Percentiles rank a stretch among this genome's conserved stretches.
phyloP scores from a whole-genome alignment of 2,797 vertebrate species.

The Limnodromus scolopaceus region DNA sequence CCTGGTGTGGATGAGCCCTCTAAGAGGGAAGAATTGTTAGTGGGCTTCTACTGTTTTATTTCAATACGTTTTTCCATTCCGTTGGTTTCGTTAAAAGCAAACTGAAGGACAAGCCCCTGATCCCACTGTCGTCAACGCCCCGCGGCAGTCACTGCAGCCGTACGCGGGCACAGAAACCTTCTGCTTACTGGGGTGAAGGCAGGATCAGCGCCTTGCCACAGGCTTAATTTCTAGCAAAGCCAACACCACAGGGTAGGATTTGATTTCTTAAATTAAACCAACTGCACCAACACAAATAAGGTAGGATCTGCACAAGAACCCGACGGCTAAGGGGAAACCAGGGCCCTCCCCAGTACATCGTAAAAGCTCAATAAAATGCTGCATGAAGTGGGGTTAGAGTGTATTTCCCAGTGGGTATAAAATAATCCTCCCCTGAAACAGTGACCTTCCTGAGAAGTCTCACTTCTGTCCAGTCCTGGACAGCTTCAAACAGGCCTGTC shows the following conservation, averaged over 20 bases:
- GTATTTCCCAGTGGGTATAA: constrained; percentile 17
- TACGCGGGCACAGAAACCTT: neutral
- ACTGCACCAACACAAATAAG: neutral
- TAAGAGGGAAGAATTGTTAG: neutral
- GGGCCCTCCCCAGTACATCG: neutral
- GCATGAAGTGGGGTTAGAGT: constrained; percentile 5
- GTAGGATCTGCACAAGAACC: neutral
- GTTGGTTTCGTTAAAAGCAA: neutral
- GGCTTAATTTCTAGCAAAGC: neutral
- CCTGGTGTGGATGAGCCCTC: neutral
- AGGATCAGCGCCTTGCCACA: neutral
- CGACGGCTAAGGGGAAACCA: neutral
- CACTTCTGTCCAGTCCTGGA: constrained; percentile 3
- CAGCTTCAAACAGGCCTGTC: constrained; percentile 3
- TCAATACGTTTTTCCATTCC: constrained; percentile 2
- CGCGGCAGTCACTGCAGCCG: neutral
- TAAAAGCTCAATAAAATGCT: constrained; percentile 22
- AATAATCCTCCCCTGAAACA: constrained; percentile 3
- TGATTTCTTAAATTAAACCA: constrained; percentile 18
- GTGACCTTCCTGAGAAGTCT: constrained; percentile 46
- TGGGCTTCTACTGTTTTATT: neutral
- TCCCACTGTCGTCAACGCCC: accelerated
- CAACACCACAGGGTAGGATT: neutral
- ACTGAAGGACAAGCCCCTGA: neutral
- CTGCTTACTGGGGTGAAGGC: neutral